Evolutionary conservation across 2,113 vertebrate species (phyloP), one percentile per base, ranked within the genome.

Genomic region (Peromyscus polionotus): DNA sequence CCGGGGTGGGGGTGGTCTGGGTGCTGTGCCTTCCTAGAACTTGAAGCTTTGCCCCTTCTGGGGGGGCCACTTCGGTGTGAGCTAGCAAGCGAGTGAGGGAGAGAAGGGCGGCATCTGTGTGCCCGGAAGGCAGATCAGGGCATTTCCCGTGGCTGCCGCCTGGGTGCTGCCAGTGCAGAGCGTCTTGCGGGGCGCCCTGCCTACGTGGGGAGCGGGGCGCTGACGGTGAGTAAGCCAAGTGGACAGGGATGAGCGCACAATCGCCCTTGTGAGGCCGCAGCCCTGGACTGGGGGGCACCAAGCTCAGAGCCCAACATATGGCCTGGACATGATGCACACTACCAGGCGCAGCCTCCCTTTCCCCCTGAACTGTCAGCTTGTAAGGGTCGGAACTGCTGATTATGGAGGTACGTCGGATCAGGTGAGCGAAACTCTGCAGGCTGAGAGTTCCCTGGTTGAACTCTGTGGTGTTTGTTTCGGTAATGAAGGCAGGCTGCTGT

Each of bases 361-460:
- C 45, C 96, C 96, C 54, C 94, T 98, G 75, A 98, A 97, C 94
- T 97, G 96, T 96, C 98, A 98, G 87, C 96, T 98, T 4, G 94
- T 97, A 26, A 98, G 94, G 94, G 86, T 95, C 63, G 97, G 98
- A 97, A 96, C 96, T 90, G 97, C 97, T 72, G 96, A 96, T 91
- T 97, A 96, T 97, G 97, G 97, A 96, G 94, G 97, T 75, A 57
- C 48, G 0, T 7, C 79, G 1, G 97, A 97, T 67, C 97, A 97
- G 98, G 98, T 98, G 97, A 98, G 98, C 79, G 1, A 9, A 87
- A 85, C 83, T 54, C 83, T 54, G 28, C 12, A 1, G 68, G 68
- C 14, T 24, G 61, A 31, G 17, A 80, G 20, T 42, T 8, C 63
- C 39, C 73, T 5, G 59, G 63, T 65, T 80, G 22, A 31, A 2